These are phyloP conservation scores for Falco peregrinus DNA, from an alignment of 2,797 vertebrate genomes.

Conservation along the genomic window DNA sequence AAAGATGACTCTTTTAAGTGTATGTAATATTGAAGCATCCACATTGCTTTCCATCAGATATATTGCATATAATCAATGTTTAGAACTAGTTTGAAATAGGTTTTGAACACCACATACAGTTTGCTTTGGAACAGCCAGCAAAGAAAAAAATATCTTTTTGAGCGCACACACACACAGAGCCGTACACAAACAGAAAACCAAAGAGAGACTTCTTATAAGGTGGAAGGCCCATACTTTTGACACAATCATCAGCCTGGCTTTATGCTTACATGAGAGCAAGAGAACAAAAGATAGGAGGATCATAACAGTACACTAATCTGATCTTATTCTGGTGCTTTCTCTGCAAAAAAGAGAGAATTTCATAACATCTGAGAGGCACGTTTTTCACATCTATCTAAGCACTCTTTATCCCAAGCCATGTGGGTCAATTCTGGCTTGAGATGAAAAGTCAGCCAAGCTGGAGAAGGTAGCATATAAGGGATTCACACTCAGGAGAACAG, in stretches of 20 bases:
- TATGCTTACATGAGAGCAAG: not conserved
- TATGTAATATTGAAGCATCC: not conserved
- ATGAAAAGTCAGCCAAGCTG: not conserved
- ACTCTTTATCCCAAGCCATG: slow-evolving; percentile 10
- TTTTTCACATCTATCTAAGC: not conserved
- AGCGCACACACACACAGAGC: not conserved
- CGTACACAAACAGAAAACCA: not conserved
- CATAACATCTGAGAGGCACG: not conserved
- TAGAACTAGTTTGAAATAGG: not conserved
- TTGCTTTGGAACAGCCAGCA: not conserved
- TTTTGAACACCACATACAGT: not conserved
- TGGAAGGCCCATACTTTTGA: not conserved
- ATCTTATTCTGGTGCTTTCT: slow-evolving; percentile 10
- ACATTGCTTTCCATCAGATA: not conserved
- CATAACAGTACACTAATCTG: slow-evolving; percentile 36
- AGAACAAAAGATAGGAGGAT: slow-evolving; percentile 16
- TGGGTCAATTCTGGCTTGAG: not conserved
- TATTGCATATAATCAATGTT: not conserved
- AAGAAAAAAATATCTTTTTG: not conserved
- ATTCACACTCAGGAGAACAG: not conserved
- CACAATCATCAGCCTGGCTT: not conserved
- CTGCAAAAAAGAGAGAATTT: not conserved
- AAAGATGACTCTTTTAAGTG: not conserved
- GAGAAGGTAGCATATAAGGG: not conserved
- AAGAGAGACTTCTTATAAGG: not conserved